Evolutionary conservation across 2,113 vertebrate genomes (phyloP), one percentile per base, ranked within the genome.

Genomic region (Prionailurus viverrinus): DNA sequence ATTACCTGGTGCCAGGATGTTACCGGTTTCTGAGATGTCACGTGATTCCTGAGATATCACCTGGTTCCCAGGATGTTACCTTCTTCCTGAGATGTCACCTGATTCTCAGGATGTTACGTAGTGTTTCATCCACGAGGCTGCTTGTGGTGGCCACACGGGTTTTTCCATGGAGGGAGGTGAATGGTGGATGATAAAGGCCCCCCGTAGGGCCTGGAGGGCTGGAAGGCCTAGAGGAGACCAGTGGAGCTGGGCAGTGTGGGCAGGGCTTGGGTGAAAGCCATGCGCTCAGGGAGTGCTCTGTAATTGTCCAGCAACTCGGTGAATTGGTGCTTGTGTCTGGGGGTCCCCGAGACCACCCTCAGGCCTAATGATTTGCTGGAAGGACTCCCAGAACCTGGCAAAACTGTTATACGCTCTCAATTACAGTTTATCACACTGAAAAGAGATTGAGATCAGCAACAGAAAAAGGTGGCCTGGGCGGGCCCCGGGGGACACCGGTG

Each of bases 391-490:
- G 29, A 15, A 8, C 39, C 21, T n/a, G 3, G 48, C 39, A 36
- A 31, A 58, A 61, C 53, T 12, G 4, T 53, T 2, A 2, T 2
- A 2, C 0, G 7, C n/a, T 51, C 23, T 3, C 31, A 4, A 0
- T 19, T 7, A 19, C 3, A 2, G 33, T 27, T 82, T 33, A n/a
- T 31, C 5, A 12, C 39, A 10, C 7, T 5, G 39, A 39, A 31
- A 84, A 6, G 66, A 9, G 13, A 9, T 19, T 11, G 55, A 55
- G 27, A 15, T 66, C 4, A 1, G 51, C 31, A 19, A 25, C 14
- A 3, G 53, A 4, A 19, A 21, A 27, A 2, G 45, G 45, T 5
- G 8, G 8, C 25, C 0, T 2, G 51, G 18, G 31, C 51, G 8
- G 89, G 23, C 11, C 6, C 55, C 4, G 0, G 68, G 66, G 45